These are phyloP conservation scores for Leontopithecus rosalia DNA, from an alignment of 2,797 vertebrate genomes.

Conservation along the genomic window DNA sequence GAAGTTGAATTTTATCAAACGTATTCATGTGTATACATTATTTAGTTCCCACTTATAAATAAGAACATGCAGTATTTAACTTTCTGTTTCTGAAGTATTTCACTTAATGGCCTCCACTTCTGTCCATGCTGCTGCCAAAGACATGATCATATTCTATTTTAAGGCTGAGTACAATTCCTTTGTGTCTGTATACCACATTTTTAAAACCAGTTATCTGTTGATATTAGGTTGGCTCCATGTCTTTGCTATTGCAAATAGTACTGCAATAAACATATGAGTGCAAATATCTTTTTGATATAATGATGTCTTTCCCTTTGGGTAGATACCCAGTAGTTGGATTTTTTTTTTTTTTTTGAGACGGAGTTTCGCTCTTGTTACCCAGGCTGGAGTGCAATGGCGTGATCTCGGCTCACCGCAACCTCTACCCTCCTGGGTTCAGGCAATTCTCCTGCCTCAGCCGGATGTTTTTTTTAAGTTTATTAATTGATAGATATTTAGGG, in stretches of 20 bases:
- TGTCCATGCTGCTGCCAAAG: background rate
- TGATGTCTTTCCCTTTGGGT: background rate
- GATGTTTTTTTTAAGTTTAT: background rate
- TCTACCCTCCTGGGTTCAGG: too few relatives aligned
- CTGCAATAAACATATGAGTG: background rate
- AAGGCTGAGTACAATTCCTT: background rate
- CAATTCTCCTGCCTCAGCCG: too few relatives aligned
- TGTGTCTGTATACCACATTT: background rate
- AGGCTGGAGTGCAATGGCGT: too few relatives aligned
- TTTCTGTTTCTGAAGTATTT: background rate
- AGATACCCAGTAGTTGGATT: background rate
- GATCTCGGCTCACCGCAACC: too few relatives aligned
- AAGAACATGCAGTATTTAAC: background rate
- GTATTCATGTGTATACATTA: background rate
- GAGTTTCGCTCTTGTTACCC: too few relatives aligned
- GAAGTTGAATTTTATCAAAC: too few relatives aligned
- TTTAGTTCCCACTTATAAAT: background rate
- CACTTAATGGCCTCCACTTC: background rate
- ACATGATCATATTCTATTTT: background rate
- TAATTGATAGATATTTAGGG: background rate
- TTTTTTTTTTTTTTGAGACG: background rate
- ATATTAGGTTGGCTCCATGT: background rate
- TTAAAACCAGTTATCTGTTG: background rate
- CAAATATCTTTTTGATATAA: background rate
- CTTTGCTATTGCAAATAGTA: background rate